Evolutionary conservation across 2,888 invertebrate species (phyloP), one percentile per base, ranked within the genome.

Genomic region (Tinea pellionella): DNA sequence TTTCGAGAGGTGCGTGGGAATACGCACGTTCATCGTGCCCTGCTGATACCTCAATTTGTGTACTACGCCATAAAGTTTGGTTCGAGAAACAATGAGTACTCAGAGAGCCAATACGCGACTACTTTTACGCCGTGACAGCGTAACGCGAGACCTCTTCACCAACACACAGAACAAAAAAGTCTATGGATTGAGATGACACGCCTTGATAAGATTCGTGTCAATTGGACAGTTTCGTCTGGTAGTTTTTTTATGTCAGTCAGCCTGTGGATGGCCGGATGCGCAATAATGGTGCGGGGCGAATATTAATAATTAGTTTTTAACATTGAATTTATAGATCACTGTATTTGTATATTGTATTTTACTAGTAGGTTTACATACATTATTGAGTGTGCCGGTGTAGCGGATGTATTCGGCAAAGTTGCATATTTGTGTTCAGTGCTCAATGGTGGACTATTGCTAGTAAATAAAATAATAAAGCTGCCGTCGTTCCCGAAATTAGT

Each of bases 391-490:
- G 24, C 41, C 41, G 41, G 41, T 41, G 41, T 41, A n/a, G 41
- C 12, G n/a, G 8, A 41, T 13, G 13, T 41, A 8, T 41, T 41
- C 9, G 41, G 2, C 24, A 15, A 47, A 2, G 47, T 47, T 47
- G 13, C 9, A 37, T 2, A 47, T 15, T 47, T 47, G 47, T 47
- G 47, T 47, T 7, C 47, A 15, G 77, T 73, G 73, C 69, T 70
- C 68, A 69, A 72, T 71, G 71, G 73, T 72, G 73, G 68, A 71
- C 69, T 70, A 65, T 63, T 67, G 68, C 72, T 75, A 69, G 65
- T 72, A 74, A 73, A 70, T 73, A 73, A 69, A 69, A 65, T 67
- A 59, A n/a, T 16, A 63, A 66, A 68, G 63, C 24, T 63, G 63
- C 47, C 47, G 13, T 47, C 47, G 47, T 16, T 47, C 16, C 15